phyloP scores from a whole-genome alignment of 2,113 vertebrate species.

The Vombatus ursinus region DNA sequence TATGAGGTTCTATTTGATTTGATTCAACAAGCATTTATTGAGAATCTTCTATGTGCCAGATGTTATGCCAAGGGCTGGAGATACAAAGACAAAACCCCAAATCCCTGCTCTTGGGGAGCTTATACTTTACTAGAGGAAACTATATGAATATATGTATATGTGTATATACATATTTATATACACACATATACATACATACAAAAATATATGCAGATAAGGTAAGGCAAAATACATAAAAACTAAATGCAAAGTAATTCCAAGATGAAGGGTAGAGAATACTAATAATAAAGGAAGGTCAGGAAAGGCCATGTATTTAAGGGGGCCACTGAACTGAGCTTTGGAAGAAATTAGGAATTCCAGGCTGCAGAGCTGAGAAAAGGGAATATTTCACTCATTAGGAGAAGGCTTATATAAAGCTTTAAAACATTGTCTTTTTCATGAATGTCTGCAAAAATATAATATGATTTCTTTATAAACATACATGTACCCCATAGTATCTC shows the following conservation, averaged over 20 bases:
- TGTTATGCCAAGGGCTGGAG: not conserved
- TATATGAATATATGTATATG: no score
- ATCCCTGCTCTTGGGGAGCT: not conserved
- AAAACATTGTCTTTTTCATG: not conserved
- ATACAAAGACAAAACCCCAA: not conserved
- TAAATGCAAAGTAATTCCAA: not conserved
- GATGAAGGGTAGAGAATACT: not conserved
- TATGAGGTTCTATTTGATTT: not conserved
- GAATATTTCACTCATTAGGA: not conserved
- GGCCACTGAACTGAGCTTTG: not conserved
- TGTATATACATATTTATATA: no score
- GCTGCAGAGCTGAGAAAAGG: not conserved
- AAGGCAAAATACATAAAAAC: not conserved
- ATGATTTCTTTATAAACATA: not conserved
- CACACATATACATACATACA: no score
- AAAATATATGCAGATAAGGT: no score
- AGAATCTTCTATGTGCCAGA: not conserved
- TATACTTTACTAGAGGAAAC: not conserved
- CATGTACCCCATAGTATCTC: not conserved
- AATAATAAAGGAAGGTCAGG: not conserved
- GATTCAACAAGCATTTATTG: slow-evolving; percentile 51
- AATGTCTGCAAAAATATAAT: not conserved
- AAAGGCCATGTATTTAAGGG: not conserved
- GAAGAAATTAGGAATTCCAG: not conserved
- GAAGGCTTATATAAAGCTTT: not conserved